Percentiles rank a stretch among this genome's conserved stretches.
Conservation (phyloP, 2,888 invertebrate genomes). For the Ypsolopha sequella region DNA sequence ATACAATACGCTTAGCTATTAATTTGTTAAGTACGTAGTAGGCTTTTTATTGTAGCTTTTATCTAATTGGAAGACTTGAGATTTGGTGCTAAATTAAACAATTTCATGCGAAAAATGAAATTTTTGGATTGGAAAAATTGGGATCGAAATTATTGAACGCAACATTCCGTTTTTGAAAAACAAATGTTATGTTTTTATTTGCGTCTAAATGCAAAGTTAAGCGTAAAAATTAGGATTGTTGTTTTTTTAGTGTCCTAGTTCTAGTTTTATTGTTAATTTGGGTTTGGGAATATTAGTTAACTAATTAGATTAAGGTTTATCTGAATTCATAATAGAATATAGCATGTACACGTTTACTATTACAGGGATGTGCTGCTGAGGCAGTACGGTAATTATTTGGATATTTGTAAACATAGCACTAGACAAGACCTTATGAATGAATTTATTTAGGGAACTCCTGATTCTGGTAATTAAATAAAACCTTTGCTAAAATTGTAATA, state of each 20-base stretch:
- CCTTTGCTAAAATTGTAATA: slow-evolving; percentile 61
- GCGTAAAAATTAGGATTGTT: slow-evolving; percentile 57
- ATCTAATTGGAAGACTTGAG: slow-evolving; percentile 66
- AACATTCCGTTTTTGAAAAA: slow-evolving; percentile 53
- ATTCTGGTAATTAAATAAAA: slow-evolving; percentile 27
- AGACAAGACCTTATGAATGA: slow-evolving; percentile 24
- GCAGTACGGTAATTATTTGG: slow-evolving; percentile 46
- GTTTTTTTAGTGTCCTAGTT: slow-evolving; percentile 51
- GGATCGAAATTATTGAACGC: slow-evolving; percentile 38
- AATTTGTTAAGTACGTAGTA: slow-evolving; percentile 38
- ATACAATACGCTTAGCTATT: slow-evolving; percentile 54
- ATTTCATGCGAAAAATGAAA: slow-evolving; percentile 39
- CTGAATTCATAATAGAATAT: slow-evolving; percentile 62
- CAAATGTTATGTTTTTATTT: slow-evolving; percentile 65
- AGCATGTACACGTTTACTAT: slow-evolving; percentile 56
- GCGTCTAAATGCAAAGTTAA: slow-evolving; percentile 54
- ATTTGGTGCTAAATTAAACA: slow-evolving; percentile 66
- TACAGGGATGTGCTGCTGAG: slow-evolving; percentile 68
- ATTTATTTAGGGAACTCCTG: slow-evolving; percentile 48
- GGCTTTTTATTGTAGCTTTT: slow-evolving; percentile 58
- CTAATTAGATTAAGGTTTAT: slow-evolving; percentile 62
- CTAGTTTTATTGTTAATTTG: slow-evolving; percentile 67
- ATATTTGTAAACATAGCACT: slow-evolving; percentile 19
- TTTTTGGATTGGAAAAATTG: slow-evolving; percentile 24
- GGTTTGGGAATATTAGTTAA: slow-evolving; percentile 68